Evolutionary conservation across 2,797 vertebrate species (phyloP).

Genomic region (Anguilla obscura): DNA sequence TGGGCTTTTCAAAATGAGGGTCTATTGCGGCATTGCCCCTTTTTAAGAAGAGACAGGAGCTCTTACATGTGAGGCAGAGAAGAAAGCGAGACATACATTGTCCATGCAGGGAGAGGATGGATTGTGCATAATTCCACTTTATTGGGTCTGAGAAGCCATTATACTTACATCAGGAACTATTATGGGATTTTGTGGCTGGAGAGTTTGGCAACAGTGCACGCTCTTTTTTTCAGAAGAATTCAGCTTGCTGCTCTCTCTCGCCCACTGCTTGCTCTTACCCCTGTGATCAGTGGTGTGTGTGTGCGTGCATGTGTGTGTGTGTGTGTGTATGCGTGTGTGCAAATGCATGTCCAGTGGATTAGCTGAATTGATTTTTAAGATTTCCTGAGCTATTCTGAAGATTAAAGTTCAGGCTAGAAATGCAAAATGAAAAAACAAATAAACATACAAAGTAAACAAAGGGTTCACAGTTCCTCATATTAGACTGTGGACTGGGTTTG

Average conservation of each 20-base stretch:
- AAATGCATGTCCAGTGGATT: background rate
- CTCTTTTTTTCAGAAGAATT: background rate
- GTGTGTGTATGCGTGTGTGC: background rate
- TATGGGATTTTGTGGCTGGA: constrained; percentile 48
- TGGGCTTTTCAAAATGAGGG: constrained; percentile 18
- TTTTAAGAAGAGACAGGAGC: background rate
- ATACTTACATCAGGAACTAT: constrained; percentile 53
- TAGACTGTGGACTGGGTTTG: background rate
- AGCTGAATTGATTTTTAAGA: background rate
- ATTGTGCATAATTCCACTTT: background rate
- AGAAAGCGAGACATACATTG: background rate
- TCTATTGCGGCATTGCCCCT: background rate
- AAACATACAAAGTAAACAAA: background rate
- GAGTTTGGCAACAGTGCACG: background rate
- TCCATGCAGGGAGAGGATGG: background rate
- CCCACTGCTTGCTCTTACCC: background rate
- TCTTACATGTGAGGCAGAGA: background rate
- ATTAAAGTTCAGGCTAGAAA: background rate
- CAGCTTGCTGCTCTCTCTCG: background rate
- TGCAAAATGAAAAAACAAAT: background rate
- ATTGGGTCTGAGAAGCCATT: constrained; percentile 48
- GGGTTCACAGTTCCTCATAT: background rate
- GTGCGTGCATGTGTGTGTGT: constrained; percentile 1
- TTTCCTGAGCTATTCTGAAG: background rate
- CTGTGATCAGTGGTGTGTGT: background rate